phyloP scores from a whole-genome alignment of 2,888 invertebrate genomes.

The Heliothis peltigera region DNA sequence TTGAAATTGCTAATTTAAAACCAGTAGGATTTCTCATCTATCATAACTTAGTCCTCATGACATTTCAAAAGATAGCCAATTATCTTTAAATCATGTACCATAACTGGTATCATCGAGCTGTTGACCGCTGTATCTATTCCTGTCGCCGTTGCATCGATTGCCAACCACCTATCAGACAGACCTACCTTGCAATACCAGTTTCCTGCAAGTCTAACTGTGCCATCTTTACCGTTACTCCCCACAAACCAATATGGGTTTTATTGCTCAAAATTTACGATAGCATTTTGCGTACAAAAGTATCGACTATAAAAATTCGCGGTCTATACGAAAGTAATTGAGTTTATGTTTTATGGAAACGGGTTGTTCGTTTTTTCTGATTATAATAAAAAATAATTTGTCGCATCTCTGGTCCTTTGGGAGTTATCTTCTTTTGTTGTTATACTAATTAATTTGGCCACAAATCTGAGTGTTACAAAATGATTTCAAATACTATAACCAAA shows the following conservation, averaged over 20 bases:
- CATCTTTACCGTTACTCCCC: constrained; percentile 62
- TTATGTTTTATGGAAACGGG: constrained; percentile 48
- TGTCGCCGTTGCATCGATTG: constrained; percentile 59
- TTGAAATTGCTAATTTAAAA: constrained; percentile 5
- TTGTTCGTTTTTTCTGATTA: constrained; percentile 30
- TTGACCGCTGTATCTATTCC: constrained; percentile 59
- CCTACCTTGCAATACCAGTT: constrained; percentile 64
- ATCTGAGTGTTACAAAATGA: no score
- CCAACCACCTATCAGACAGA: constrained; percentile 53
- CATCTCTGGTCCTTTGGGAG: constrained; percentile 3
- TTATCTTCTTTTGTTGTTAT: background rate
- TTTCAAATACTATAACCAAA: no score
- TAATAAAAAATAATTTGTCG: constrained; percentile 4
- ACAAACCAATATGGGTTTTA: constrained; percentile 59
- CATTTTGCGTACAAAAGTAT: constrained; percentile 53
- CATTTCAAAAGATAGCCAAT: constrained; percentile 39
- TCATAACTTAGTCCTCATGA: constrained; percentile 34
- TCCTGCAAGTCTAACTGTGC: constrained; percentile 62
- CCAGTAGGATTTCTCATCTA: constrained; percentile 18
- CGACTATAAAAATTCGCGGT: constrained; percentile 57
- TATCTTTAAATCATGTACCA: constrained; percentile 44
- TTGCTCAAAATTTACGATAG: constrained; percentile 49
- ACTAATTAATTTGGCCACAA: background rate
- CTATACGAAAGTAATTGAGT: constrained; percentile 49
- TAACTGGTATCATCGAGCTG: constrained; percentile 54